phyloP scores from a whole-genome alignment of 2,797 vertebrate species.

The Gallinago stenura region DNA sequence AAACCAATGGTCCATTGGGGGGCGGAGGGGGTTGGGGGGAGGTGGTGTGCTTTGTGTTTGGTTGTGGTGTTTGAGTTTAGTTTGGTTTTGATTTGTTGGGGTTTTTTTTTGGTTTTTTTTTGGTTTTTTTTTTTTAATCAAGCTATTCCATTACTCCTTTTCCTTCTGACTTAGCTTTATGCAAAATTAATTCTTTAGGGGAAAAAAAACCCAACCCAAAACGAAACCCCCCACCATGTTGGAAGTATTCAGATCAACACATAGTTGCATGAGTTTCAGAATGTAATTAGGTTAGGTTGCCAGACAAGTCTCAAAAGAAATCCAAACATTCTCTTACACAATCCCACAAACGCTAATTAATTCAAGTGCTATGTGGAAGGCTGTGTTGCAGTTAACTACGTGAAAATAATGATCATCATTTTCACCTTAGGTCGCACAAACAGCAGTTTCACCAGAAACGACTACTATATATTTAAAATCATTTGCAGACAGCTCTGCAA shows the following conservation, averaged over 20 bases:
- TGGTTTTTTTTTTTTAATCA: not conserved
- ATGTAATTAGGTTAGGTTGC: constrained; percentile 26
- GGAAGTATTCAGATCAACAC: not conserved
- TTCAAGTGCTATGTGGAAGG: not conserved
- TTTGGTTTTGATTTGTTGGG: not conserved
- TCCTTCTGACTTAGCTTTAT: not conserved
- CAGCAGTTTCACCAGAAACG: not conserved
- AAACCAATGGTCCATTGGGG: fast-evolving
- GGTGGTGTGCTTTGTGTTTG: not conserved
- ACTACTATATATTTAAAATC: not conserved
- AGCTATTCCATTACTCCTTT: not conserved
- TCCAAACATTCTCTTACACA: constrained; percentile 33
- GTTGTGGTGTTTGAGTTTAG: not conserved
- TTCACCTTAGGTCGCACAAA: not conserved
- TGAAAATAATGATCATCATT: not conserved
- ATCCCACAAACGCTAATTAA: constrained; percentile 29
- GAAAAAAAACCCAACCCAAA: not conserved
- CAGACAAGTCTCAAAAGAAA: constrained; percentile 46
- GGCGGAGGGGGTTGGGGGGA: no score
- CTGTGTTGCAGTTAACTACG: not conserved
- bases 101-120: not conserved
- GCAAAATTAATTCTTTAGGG: not conserved
- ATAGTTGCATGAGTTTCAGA: not conserved
- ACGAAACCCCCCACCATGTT: fast-evolving
- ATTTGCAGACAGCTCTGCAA: not conserved